A percentile compares a stretch with the other conserved stretches of the same genome.
These are phyloP conservation scores for Apamea crenata DNA, from an alignment of 2,888 invertebrate species.

Conservation along the genomic window DNA sequence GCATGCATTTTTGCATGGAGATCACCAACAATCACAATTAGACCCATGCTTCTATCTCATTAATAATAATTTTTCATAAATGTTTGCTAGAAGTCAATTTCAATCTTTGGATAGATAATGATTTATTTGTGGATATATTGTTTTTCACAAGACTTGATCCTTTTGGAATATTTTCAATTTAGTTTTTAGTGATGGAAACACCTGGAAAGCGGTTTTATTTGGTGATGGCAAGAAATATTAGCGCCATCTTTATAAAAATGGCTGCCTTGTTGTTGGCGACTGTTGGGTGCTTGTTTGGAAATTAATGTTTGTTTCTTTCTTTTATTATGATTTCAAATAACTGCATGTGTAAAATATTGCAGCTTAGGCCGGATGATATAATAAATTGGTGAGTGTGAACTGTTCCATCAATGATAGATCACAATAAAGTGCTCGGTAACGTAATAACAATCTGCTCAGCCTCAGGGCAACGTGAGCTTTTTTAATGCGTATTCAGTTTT, in stretches of 20 bases:
- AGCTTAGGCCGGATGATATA: conserved; percentile 72
- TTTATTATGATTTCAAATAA: conserved; percentile 80
- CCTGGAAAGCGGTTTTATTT: conserved; percentile 21
- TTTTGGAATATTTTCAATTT: not conserved
- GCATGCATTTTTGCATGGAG: not conserved
- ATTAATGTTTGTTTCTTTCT: conserved; percentile 86
- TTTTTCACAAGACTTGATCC: too few species aligned
- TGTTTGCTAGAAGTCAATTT: not conserved
- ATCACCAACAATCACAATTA: not conserved
- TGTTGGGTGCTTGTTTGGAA: conserved; percentile 88
- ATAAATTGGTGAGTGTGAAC: conserved; percentile 78
- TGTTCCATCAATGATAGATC: conserved; percentile 21
- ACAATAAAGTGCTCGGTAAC: conserved; percentile 59
- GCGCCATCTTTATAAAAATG: conserved; percentile 86
- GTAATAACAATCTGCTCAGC: conserved; percentile 67
- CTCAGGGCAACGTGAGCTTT: conserved; percentile 84
- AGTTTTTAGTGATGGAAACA: conserved; percentile 49
- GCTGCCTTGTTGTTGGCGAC: conserved; percentile 90
- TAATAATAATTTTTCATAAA: not conserved
- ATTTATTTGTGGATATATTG: not conserved
- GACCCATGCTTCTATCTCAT: too few species aligned
- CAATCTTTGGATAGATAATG: not conserved
- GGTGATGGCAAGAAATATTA: conserved; percentile 65
- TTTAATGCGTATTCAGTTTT: conserved; percentile 65
- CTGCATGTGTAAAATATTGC: conserved; percentile 74